phyloP scores from a whole-genome alignment of 2,888 invertebrate genomes.

The Platyscelio sp. region DNA sequence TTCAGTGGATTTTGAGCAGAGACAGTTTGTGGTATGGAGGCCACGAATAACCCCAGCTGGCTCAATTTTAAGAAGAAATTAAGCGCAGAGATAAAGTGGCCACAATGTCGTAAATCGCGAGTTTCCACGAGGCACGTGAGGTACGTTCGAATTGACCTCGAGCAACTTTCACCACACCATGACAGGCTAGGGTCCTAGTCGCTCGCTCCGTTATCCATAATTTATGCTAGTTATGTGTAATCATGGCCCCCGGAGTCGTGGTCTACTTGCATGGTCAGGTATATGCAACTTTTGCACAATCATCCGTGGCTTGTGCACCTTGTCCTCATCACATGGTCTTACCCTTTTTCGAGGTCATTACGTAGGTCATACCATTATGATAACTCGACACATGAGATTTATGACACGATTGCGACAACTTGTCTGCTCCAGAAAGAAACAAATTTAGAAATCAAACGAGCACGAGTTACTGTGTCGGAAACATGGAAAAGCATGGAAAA shows the following conservation, averaged over 20 bases:
- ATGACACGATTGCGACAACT: background rate
- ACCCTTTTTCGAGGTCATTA: constrained; percentile 64
- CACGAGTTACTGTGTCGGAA: too few species aligned
- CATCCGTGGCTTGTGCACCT: constrained; percentile 76
- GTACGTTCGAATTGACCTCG: constrained; percentile 79
- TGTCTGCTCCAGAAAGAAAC: too few species aligned
- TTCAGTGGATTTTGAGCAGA: too few species aligned
- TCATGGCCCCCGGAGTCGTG: constrained; percentile 77
- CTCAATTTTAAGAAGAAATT: constrained; percentile 56
- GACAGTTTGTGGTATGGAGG: background rate
- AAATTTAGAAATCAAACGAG: too few species aligned
- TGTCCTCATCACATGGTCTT: constrained; percentile 69
- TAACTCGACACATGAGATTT: background rate
- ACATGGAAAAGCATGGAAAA: too few species aligned
- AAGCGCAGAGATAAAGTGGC: constrained; percentile 42
- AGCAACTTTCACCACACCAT: constrained; percentile 82
- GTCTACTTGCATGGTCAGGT: constrained; percentile 80
- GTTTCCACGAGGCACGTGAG: constrained; percentile 68
- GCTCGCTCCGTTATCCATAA: constrained; percentile 76
- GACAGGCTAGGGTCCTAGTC: constrained; percentile 67
- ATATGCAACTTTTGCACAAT: constrained; percentile 77
- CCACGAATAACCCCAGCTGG: too few species aligned
- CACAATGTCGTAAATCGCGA: constrained; percentile 56
- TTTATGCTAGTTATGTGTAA: constrained; percentile 82
- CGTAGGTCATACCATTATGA: constrained; percentile 36